Base-by-base conservation (phyloP, 2,888 invertebrate genomes). In the Zygogramma bicolorata region DNA sequence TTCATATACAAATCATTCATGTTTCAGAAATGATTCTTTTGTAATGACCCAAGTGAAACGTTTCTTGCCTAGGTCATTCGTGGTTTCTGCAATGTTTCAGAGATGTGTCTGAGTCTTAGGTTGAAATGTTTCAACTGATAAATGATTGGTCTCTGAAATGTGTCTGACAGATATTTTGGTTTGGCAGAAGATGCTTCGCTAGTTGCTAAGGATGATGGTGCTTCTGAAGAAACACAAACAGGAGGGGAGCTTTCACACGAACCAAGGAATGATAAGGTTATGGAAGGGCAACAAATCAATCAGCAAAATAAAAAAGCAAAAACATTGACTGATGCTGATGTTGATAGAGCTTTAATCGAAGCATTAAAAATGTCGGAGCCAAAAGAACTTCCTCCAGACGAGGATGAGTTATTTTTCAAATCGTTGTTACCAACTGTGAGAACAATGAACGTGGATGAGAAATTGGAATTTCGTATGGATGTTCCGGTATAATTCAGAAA, bases 151-250 rank as follows among this genome's bases (percentile, higher is more conserved):
- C n/a, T n/a, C n/a, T n/a, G n/a, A n/a, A n/a, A n/a, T n/a, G n/a
- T n/a, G n/a, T n/a, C n/a, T n/a, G n/a, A n/a, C n/a, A n/a, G n/a
- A n/a, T n/a, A n/a, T n/a, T 66, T 66, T n/a, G 67, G 70, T 57
- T 65, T 66, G 57, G 29, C 22, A 27, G 66, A 70, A 13, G 49
- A 53, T 42, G 15, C 42, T 42, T 42, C 42, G 42, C 18, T 42
- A 42, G 42, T 42, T 42, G 15, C 42, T 42, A 15, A 42, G 42
- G 42, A n/a, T 42, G 42, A 42, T 42, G 18, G 42, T n/a, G n/a
- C 42, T 42, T 18, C 42, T 42, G 42, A 42, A 42, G 18, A 18
- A 42, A 42, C 15, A 42, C 42, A 42, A 42, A 42, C 42, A 42
- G 18, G 42, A 34, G 13, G 34, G 34, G 34, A 34, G 34, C 34